Percentiles rank a stretch among this genome's conserved stretches.
phyloP scores from a whole-genome alignment of 2,113 vertebrate genomes.

The Prietella phreatophila region DNA sequence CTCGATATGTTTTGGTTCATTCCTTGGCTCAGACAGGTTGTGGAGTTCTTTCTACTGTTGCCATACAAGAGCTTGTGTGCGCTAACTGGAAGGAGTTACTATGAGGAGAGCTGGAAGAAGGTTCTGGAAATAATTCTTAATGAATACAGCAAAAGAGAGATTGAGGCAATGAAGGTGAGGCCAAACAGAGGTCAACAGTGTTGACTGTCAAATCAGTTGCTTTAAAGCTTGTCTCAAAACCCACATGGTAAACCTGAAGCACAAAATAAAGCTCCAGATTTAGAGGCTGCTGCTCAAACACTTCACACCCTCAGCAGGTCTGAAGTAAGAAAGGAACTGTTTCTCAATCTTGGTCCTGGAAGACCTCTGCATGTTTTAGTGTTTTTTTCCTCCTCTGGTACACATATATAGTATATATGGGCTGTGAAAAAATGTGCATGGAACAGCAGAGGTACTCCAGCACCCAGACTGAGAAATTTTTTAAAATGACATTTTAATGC shows the following conservation, averaged over 20 bases:
- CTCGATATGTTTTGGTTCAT: constrained; percentile 81
- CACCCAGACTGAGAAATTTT: neutral
- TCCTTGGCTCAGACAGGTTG: constrained; percentile 70
- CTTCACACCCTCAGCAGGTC: neutral
- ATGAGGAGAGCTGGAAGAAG: constrained; percentile 80
- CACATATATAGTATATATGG: neutral
- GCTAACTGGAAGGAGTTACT: constrained; percentile 67
- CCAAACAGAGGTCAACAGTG: neutral
- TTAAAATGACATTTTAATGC: neutral
- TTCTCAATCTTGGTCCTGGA: neutral
- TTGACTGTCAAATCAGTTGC: neutral
- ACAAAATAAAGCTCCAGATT: neutral
- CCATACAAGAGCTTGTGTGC: constrained; percentile 73
- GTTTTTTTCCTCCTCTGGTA: neutral
- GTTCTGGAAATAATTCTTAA: constrained; percentile 77
- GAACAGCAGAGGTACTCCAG: neutral
- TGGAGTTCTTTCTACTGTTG: constrained; percentile 77
- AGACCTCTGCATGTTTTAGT: neutral
- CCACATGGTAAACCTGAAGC: neutral
- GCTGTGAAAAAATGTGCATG: neutral
- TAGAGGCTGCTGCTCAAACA: neutral
- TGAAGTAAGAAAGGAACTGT: neutral
- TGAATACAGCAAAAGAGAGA: constrained; percentile 74
- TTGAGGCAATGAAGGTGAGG: constrained; percentile 77
- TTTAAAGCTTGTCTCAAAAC: neutral